Percentiles rank a stretch among this genome's conserved stretches.
These are phyloP conservation scores for Saturnia japonica DNA, from an alignment of 2,888 invertebrate species.

Conservation along the genomic window DNA sequence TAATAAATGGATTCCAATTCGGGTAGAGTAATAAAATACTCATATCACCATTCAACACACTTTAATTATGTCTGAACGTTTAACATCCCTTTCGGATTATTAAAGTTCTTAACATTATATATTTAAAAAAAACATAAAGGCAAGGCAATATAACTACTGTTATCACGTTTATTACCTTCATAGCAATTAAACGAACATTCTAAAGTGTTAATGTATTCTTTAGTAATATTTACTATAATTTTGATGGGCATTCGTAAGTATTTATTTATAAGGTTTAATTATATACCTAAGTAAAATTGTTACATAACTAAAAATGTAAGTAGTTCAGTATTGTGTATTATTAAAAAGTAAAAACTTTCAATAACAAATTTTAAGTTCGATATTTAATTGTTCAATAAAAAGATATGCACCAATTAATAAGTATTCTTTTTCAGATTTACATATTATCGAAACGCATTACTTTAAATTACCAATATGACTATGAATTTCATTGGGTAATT, in stretches of 20 bases:
- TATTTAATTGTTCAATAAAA: too few relatives aligned
- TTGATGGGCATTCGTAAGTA: neutral
- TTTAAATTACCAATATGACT: too few relatives aligned
- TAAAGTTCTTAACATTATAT: constrained; percentile 54
- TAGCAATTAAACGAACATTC: neutral
- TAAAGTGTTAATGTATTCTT: constrained; percentile 4
- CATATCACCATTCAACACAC: neutral
- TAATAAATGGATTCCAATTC: neutral
- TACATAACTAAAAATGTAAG: neutral
- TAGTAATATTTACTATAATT: neutral
- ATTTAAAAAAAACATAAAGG: constrained; percentile 39
- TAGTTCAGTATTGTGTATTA: neutral
- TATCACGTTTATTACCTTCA: constrained; percentile 2
- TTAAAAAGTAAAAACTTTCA: too few relatives aligned
- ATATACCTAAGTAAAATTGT: neutral
- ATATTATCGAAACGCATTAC: too few relatives aligned
- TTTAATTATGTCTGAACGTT: constrained; percentile 13
- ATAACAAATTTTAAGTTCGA: too few relatives aligned
- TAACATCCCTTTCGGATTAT: constrained; percentile 31
- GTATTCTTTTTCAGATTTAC: too few relatives aligned
- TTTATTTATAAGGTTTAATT: neutral
- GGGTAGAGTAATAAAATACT: neutral
- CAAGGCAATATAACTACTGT: constrained; percentile 1
- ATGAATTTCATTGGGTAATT: too few relatives aligned
- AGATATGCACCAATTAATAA: too few relatives aligned